These are phyloP conservation scores for Sturnus vulgaris DNA, from an alignment of 2,113 vertebrate species.

Conservation along the genomic window DNA sequence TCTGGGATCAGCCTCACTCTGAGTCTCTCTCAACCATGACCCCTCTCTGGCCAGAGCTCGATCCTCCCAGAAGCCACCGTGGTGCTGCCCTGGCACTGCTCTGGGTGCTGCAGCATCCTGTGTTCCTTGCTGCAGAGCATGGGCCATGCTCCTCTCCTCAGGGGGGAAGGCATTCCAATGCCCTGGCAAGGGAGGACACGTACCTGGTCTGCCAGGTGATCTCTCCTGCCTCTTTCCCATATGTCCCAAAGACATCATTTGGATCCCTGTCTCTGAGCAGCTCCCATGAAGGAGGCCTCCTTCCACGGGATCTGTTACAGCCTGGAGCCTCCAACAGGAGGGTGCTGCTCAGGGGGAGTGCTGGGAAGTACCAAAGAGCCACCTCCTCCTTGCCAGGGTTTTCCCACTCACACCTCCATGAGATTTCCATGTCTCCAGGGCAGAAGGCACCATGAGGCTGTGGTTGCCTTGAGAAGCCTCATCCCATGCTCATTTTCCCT, in stretches of 20 bases:
- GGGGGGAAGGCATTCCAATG: not conserved
- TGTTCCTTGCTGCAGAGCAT: rapidly evolving
- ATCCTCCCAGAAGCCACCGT: rapidly evolving
- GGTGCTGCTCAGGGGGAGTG: not conserved
- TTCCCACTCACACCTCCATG: not conserved
- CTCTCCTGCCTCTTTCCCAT: not conserved
- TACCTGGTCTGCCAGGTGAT: not conserved
- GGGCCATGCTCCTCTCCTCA: not conserved
- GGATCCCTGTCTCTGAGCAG: not conserved
- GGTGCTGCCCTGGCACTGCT: not conserved
- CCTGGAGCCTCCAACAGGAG: not conserved
- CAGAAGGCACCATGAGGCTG: not conserved
- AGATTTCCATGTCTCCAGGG: not conserved
- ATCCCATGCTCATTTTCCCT: not conserved
- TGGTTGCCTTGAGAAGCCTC: not conserved
- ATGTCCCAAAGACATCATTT: rapidly evolving
- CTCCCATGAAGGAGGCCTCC: not conserved
- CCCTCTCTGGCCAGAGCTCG: rapidly evolving
- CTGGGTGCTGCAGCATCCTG: rapidly evolving
- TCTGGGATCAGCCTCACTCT: not conserved
- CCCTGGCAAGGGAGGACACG: rapidly evolving
- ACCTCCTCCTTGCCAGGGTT: not conserved
- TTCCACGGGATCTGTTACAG: not conserved
- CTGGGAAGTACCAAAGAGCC: not conserved
- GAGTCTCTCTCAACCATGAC: rapidly evolving